phyloP scores from a whole-genome alignment of 1,140 invertebrate species.

The Leptestheria dahalacensis region DNA sequence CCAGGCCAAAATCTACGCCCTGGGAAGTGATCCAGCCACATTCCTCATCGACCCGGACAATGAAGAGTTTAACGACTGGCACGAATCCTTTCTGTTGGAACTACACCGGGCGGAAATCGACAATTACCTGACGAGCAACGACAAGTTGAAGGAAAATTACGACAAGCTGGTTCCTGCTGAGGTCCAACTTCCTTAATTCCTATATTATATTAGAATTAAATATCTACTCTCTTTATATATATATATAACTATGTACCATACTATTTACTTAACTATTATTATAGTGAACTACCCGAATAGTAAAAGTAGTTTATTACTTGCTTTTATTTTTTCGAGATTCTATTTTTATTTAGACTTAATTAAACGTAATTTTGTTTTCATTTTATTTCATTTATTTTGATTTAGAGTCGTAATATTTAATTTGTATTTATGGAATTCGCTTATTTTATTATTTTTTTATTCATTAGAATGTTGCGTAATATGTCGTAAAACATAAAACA shows the following conservation, averaged over 20 bases:
- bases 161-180: constrained; percentile 27
- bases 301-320: background rate
- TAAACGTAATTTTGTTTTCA: no score
- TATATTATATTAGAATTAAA: no score
- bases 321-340: background rate
- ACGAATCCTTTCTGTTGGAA: constrained; percentile 28
- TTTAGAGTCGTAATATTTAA: no score
- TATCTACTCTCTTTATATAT: no score
- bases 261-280: no score
- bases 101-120: constrained; percentile 29
- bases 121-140: constrained; percentile 28
- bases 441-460: no score
- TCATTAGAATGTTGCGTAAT: no score
- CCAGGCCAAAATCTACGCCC: constrained; percentile 23
- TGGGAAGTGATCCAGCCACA: constrained; percentile 31
- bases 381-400: no score
- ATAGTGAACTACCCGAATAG: background rate
- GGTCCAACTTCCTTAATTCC: no score
- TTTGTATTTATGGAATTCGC: no score
- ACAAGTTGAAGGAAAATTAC: constrained; percentile 30
- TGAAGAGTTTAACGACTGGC: constrained; percentile 29
- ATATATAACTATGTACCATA: no score
- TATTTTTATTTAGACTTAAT: background rate
- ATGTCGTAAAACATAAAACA: no score
- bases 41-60: constrained; percentile 29